These are phyloP conservation scores for Calliphora vomitoria DNA, from an alignment of 2,888 invertebrate genomes.

Conservation along the genomic window DNA sequence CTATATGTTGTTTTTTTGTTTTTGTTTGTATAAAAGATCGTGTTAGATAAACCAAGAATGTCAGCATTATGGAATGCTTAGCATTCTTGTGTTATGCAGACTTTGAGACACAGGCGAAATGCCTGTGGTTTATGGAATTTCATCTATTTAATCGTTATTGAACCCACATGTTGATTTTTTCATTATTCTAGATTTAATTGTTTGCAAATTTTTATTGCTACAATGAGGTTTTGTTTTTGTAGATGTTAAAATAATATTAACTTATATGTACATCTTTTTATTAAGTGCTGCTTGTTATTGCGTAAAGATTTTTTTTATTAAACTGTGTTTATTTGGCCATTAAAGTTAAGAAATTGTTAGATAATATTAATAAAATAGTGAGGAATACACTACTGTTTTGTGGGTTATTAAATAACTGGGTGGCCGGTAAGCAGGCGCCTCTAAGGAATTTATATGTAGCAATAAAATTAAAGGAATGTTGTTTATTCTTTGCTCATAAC, in stretches of 20 bases:
- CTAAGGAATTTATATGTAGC: conserved; percentile 49
- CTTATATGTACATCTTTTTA: conserved; percentile 40
- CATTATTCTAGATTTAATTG: conserved; percentile 27
- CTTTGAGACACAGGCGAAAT: conserved; percentile 70
- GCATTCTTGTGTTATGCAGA: conserved; percentile 37
- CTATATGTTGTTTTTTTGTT: neutral
- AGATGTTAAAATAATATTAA: neutral
- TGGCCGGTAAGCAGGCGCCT: conserved; percentile 58
- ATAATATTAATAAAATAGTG: conserved; percentile 29
- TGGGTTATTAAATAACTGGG: conserved; percentile 31
- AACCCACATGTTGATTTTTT: conserved; percentile 59
- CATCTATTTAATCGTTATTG: conserved; percentile 35
- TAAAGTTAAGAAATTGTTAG: conserved; percentile 50
- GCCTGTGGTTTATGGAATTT: conserved; percentile 79
- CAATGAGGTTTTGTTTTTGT: neutral
- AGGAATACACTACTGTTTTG: conserved; percentile 48
- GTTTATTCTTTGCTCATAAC: neutral
- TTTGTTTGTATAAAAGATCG: conserved; percentile 21
- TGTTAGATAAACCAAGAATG: conserved; percentile 61
- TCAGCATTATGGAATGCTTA: conserved; percentile 42
- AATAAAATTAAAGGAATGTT: neutral
- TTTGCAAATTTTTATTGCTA: conserved; percentile 27
- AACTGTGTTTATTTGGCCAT: conserved; percentile 19
- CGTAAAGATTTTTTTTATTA: conserved; percentile 29
- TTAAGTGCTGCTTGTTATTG: conserved; percentile 63